Conservation (phyloP, 2,797 vertebrate genomes). For the Hippoglossus hippoglossus region DNA sequence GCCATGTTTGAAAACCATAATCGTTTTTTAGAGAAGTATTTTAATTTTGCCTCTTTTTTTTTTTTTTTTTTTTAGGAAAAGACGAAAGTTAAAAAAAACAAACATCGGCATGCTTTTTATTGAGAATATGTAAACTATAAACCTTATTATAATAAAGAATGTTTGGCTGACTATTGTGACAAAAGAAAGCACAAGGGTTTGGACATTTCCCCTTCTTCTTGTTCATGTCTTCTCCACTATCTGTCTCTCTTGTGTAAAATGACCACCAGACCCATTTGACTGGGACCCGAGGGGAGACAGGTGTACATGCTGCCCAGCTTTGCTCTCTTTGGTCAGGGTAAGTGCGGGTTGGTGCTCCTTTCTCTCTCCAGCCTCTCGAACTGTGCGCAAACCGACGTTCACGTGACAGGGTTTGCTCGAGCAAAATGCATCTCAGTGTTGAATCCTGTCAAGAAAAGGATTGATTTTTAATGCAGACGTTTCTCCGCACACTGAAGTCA, state of each 20-base stretch:
- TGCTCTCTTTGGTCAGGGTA: conserved; percentile 83
- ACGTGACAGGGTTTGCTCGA: too few relatives aligned
- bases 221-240: conserved; percentile 78
- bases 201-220: conserved; percentile 76
- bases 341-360: conserved; percentile 79
- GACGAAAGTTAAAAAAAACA: conserved; percentile 31
- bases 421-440: conserved; percentile 23
- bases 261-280: conserved; percentile 81
- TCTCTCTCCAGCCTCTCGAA: conserved; percentile 81
- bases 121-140: conserved; percentile 78
- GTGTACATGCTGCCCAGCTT: conserved; percentile 82
- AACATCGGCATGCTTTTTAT: conserved; percentile 79
- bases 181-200: conserved; percentile 77
- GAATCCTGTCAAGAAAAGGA: conserved; percentile 24
- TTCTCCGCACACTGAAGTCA: conserved; percentile 7
- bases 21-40: conserved; percentile 76
- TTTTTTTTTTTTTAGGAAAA: conserved; percentile 64
- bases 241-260: conserved; percentile 83
- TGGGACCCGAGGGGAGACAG: conserved; percentile 76
- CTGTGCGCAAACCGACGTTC: conserved; percentile 15
- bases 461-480: conserved; percentile 13
- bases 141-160: conserved; percentile 83
- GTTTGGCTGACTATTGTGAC: conserved; percentile 80
- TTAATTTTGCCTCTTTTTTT: conserved; percentile 62
- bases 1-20: conserved; percentile 75